phyloP scores from a whole-genome alignment of 1,140 invertebrate species.

The Triops cancriformis region DNA sequence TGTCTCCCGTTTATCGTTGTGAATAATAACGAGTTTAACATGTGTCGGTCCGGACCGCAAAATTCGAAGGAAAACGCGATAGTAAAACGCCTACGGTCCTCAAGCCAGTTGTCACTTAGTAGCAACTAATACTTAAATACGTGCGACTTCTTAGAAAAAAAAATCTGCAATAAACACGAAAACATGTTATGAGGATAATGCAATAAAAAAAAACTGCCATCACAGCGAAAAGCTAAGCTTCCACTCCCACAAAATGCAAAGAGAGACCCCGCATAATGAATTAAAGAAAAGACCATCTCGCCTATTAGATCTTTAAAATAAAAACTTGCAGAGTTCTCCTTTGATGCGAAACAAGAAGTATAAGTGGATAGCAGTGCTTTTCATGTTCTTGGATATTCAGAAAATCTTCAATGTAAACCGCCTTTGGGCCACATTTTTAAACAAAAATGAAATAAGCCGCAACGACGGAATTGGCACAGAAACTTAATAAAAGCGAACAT shows the following conservation, averaged over 20 bases:
- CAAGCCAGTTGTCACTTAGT: neutral
- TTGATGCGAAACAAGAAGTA: too few species aligned
- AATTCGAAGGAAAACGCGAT: neutral
- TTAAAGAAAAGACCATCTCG: too few species aligned
- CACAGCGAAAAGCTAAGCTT: too few species aligned
- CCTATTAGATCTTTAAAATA: too few species aligned
- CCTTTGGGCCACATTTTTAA: neutral
- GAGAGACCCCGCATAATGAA: too few species aligned
- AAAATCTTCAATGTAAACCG: neutral
- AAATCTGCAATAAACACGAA: too few species aligned
- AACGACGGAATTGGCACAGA: neutral
- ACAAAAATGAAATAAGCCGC: neutral
- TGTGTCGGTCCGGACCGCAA: neutral
- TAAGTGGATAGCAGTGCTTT: too few species aligned
- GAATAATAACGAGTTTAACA: slow-evolving; percentile 1
- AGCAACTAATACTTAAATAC: neutral
- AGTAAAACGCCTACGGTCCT: neutral
- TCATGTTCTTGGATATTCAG: too few species aligned
- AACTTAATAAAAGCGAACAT: neutral
- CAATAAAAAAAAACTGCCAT: too few species aligned
- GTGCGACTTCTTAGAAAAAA: neutral
- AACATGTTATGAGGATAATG: too few species aligned
- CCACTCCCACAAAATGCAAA: too few species aligned
- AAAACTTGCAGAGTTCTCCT: too few species aligned
- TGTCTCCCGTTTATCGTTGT: neutral